Evolutionary conservation across 2,888 invertebrate species (phyloP).

Genomic region (Dolichomitus sp.): DNA sequence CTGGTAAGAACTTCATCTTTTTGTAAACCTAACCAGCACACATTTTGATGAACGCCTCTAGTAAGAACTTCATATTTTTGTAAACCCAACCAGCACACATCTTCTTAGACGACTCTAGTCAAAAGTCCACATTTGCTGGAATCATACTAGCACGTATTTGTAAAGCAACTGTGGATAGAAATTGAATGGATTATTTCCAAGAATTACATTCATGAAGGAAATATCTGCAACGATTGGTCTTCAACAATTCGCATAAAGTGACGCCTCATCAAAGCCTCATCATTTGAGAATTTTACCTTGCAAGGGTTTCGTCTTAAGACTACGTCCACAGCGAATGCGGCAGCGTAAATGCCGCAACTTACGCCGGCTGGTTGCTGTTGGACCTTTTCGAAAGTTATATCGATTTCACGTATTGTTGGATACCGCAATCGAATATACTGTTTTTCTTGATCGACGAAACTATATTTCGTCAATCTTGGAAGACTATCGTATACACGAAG

Average conservation of each 20-base stretch:
- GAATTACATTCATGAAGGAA: slow-evolving; percentile 40
- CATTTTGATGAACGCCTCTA: background rate
- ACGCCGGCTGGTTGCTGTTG: slow-evolving; percentile 51
- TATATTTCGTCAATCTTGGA: background rate
- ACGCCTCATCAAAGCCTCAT: slow-evolving; percentile 53
- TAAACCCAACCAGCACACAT: background rate
- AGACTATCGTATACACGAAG: slow-evolving; percentile 66
- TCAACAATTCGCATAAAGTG: slow-evolving; percentile 54
- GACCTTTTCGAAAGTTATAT: slow-evolving; percentile 28
- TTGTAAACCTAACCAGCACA: slow-evolving; percentile 3
- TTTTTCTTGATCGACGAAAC: slow-evolving; percentile 38
- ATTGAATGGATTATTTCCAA: slow-evolving; percentile 48
- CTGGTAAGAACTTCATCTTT: background rate
- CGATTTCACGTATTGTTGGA: slow-evolving; percentile 23
- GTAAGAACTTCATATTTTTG: background rate
- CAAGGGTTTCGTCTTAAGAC: slow-evolving; percentile 56
- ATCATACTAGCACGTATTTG: background rate
- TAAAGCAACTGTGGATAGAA: background rate
- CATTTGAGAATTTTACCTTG: slow-evolving; percentile 35
- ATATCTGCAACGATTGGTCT: slow-evolving; percentile 33
- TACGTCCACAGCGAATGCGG: slow-evolving; percentile 65
- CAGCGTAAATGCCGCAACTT: slow-evolving; percentile 66
- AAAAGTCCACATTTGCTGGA: background rate
- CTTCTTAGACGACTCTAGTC: background rate
- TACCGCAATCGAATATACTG: slow-evolving; percentile 56